These are phyloP conservation scores for Microchirus variegatus DNA, from an alignment of 2,797 vertebrate genomes.

Conservation along the genomic window DNA sequence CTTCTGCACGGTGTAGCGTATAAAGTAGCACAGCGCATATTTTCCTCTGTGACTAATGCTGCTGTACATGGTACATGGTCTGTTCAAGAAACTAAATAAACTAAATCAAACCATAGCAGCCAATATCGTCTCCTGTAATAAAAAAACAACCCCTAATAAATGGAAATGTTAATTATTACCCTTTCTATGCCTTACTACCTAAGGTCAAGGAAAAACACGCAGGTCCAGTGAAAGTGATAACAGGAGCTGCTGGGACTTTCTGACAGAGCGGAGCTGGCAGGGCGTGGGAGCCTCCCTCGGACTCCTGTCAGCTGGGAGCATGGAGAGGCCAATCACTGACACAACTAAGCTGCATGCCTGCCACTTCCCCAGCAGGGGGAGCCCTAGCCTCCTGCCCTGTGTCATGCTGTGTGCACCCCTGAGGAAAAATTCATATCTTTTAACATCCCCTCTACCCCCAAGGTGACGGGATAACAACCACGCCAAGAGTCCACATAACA, in stretches of 20 bases:
- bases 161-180: background rate
- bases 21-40: too few species aligned
- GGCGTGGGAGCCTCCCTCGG: slow-evolving; percentile 79
- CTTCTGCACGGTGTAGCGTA: too few species aligned
- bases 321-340: slow-evolving; percentile 82
- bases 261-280: slow-evolving; percentile 89
- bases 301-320: slow-evolving; percentile 83
- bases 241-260: slow-evolving; percentile 44
- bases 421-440: slow-evolving; percentile 80
- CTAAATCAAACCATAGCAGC: too few species aligned
- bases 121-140: too few species aligned
- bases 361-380: slow-evolving; percentile 89
- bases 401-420: slow-evolving; percentile 60
- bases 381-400: slow-evolving; percentile 70
- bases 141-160: too few species aligned
- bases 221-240: too few species aligned
- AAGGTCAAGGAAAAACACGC: too few species aligned
- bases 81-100: background rate
- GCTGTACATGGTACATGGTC: too few species aligned
- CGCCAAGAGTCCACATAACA: slow-evolving; percentile 66
- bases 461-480: slow-evolving; percentile 77
- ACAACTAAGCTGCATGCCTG: slow-evolving; percentile 71
- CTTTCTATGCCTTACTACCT: background rate
- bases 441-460: slow-evolving; percentile 67
- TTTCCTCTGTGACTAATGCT: too few species aligned